Evolutionary conservation across 2,888 invertebrate species (phyloP).

Genomic region (Nomada lathburiana): DNA sequence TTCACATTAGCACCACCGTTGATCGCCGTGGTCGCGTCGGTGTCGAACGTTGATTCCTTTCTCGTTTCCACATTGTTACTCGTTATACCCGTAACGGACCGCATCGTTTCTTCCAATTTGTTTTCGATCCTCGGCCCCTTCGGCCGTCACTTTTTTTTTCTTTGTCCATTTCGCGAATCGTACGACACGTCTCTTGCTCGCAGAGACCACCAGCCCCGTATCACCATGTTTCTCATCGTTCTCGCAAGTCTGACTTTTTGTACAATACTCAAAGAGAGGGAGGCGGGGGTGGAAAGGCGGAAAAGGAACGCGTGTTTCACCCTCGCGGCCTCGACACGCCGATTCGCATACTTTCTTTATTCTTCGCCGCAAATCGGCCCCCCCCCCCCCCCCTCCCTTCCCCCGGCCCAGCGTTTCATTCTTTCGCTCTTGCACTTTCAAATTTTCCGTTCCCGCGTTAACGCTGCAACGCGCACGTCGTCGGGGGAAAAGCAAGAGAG

Average conservation of each 20-base stretch:
- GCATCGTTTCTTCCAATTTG: constrained; percentile 13
- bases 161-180: constrained; percentile 3
- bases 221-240: constrained; percentile 18
- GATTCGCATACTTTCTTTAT: constrained; percentile 41
- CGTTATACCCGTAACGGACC: constrained; percentile 18
- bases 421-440: constrained; percentile 32
- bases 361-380: constrained; percentile 7
- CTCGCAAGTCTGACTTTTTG: constrained; percentile 43
- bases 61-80: constrained; percentile 20
- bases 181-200: constrained; percentile 16
- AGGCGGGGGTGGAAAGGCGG: constrained; percentile 17
- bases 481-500: not conserved
- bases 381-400: not conserved
- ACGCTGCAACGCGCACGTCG: constrained; percentile 7
- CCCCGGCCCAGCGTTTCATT: constrained; percentile 16
- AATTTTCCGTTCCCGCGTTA: constrained; percentile 37
- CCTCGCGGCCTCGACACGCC: constrained; percentile 43
- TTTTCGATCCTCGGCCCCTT: not conserved
- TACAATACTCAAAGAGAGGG: constrained; percentile 40
- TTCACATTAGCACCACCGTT: constrained; percentile 42
- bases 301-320: constrained; percentile 38
- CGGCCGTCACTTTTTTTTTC: constrained; percentile 2
- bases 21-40: constrained; percentile 40
- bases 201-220: not conserved
- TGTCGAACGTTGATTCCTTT: constrained; percentile 37